phyloP scores from a whole-genome alignment of 64 coral and sea anemone species.

The Hydrozoanthus tunicans region DNA sequence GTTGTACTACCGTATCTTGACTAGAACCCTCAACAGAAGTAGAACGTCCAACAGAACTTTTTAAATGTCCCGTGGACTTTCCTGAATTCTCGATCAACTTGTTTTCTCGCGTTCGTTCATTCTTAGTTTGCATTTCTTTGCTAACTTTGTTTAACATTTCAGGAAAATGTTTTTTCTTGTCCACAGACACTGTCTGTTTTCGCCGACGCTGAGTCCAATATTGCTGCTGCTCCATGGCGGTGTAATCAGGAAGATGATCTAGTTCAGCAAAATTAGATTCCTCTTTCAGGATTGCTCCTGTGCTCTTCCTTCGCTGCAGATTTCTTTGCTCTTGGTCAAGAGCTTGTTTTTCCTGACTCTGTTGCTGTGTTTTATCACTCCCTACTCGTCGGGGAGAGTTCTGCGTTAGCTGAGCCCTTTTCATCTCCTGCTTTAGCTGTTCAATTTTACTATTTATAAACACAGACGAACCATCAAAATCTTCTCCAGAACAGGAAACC shows the following conservation, averaged over 20 bases:
- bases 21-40: background rate
- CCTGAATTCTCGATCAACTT: background rate
- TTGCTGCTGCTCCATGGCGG: conserved; percentile 47
- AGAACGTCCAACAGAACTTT: background rate
- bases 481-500: background rate
- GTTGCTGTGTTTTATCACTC: conserved; percentile 44
- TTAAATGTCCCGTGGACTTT: background rate
- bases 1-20: background rate
- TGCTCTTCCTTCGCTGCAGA: conserved; percentile 30
- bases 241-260: conserved; percentile 52
- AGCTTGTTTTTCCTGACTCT: conserved; percentile 47
- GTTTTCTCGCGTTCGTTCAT: background rate
- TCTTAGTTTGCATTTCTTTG: background rate
- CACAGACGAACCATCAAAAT: background rate
- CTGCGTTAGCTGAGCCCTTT: conserved; percentile 39
- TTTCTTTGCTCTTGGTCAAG: conserved; percentile 33
- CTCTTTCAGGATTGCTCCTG: conserved; percentile 22
- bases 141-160: conserved; percentile 22
- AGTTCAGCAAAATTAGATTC: conserved; percentile 36
- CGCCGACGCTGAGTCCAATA: conserved; percentile 51
- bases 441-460: conserved; percentile 48
- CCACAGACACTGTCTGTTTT: conserved; percentile 7
- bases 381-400: conserved; percentile 45
- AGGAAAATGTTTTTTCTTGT: conserved; percentile 26
- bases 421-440: conserved; percentile 53